Percentiles rank a stretch among this genome's conserved stretches.
Evolutionary conservation across 2,888 invertebrate species (phyloP).

Genomic region (Hyposoter dolosus): DNA sequence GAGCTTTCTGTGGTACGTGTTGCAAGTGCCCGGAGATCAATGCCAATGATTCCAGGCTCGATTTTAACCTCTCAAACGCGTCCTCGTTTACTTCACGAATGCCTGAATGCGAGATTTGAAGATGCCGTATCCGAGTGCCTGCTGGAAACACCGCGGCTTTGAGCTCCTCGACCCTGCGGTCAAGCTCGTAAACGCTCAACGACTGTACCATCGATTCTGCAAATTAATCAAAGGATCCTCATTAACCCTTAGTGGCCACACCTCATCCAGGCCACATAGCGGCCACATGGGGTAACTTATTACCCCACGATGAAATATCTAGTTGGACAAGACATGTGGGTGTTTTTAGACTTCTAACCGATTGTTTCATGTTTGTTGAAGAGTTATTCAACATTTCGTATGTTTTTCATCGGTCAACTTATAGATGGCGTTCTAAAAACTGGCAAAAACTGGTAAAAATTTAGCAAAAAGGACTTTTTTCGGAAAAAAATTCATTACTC

Average conservation of each 20-base stretch:
- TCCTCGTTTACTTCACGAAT: constrained; percentile 84
- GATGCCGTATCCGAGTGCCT: constrained; percentile 89
- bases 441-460: too few relatives aligned
- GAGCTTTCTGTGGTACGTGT: constrained; percentile 92
- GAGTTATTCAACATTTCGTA: too few relatives aligned
- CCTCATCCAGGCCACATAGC: too few relatives aligned
- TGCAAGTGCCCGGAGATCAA: constrained; percentile 91
- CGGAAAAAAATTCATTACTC: too few relatives aligned
- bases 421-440: too few relatives aligned
- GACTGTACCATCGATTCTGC: constrained; percentile 89
- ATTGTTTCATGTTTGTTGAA: too few relatives aligned
- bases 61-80: constrained; percentile 80
- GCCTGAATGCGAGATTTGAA: constrained; percentile 91
- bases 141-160: constrained; percentile 91
- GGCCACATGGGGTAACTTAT: too few relatives aligned
- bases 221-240: constrained; percentile 33
- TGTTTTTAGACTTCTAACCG: too few relatives aligned
- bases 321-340: too few relatives aligned
- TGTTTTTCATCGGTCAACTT: too few relatives aligned
- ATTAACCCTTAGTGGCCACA: not conserved
- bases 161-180: constrained; percentile 91
- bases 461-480: too few relatives aligned
- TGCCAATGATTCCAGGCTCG: constrained; percentile 90
- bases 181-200: constrained; percentile 94
- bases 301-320: too few relatives aligned